A percentile compares a stretch with the other conserved stretches of the same genome.
These are phyloP conservation scores for Hypocryptadius cinnamomeus DNA, from an alignment of 2,113 vertebrate genomes.

Conservation along the genomic window DNA sequence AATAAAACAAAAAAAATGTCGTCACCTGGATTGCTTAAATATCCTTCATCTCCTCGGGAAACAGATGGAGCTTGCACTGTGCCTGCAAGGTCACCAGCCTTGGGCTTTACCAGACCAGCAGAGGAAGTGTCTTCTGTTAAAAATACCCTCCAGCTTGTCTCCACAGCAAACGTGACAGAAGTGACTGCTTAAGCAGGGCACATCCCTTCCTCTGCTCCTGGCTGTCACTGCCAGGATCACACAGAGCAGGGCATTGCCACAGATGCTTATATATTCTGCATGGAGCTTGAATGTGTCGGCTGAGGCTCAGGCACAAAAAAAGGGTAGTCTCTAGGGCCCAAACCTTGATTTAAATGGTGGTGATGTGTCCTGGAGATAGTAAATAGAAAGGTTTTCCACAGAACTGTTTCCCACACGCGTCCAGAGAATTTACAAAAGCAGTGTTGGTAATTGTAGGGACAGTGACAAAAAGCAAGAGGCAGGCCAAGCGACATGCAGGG, in stretches of 20 bases:
- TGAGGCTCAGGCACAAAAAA: background rate
- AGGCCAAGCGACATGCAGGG: fast-evolving
- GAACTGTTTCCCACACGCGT: background rate
- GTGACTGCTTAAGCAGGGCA: background rate
- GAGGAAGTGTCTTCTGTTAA: constrained; percentile 17
- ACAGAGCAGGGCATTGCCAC: background rate
- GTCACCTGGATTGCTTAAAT: background rate
- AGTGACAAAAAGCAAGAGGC: background rate
- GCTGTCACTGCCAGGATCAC: background rate
- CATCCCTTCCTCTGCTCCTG: background rate
- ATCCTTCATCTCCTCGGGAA: background rate
- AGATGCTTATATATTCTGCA: background rate
- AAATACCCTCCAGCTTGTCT: constrained; percentile 15
- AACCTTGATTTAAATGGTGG: background rate
- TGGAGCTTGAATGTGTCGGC: background rate
- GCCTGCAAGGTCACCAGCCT: constrained; percentile 10
- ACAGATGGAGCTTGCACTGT: constrained; percentile 42
- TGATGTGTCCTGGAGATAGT: background rate
- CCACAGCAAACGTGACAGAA: background rate
- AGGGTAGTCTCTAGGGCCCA: background rate
- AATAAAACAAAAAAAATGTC: background rate
- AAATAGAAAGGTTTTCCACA: background rate
- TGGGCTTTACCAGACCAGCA: background rate
- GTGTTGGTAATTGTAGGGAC: background rate
- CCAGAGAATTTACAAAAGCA: background rate